A percentile compares a stretch with the other conserved stretches of the same genome.
Conservation (phyloP, 2,888 invertebrate genomes). For the Standfussiana lucernea region DNA sequence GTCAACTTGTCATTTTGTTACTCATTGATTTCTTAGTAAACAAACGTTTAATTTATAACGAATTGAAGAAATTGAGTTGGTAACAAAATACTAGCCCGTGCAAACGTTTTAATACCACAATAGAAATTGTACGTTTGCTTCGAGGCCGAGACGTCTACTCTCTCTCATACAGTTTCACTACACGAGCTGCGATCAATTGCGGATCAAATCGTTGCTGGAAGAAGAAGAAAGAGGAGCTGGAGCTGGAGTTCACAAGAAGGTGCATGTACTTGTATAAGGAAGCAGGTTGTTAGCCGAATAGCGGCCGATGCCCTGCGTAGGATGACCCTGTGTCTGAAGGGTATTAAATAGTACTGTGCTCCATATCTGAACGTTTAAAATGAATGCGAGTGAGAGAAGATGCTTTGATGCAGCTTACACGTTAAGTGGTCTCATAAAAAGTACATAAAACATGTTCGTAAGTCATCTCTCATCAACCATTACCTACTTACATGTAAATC, state of each 20-base stretch:
- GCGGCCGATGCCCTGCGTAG: slow-evolving; percentile 85
- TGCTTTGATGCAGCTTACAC: not conserved
- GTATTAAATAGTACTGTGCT: slow-evolving; percentile 63
- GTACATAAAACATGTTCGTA: slow-evolving; percentile 9
- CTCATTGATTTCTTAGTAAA: slow-evolving; percentile 1
- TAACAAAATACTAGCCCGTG: not conserved
- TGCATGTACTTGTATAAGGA: slow-evolving; percentile 72
- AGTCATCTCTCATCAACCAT: slow-evolving; percentile 9
- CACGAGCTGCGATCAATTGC: slow-evolving; percentile 33
- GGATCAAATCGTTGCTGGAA: slow-evolving; percentile 39
- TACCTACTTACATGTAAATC: slow-evolving; percentile 21
- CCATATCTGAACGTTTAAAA: slow-evolving; percentile 49
- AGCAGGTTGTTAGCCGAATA: slow-evolving; percentile 76
- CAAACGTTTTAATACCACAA: slow-evolving; percentile 4
- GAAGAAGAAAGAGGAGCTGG: too few relatives aligned
- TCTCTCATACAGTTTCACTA: slow-evolving; percentile 38
- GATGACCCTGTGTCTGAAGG: slow-evolving; percentile 81
- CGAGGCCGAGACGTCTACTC: slow-evolving; percentile 9
- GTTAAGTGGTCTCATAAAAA: slow-evolving; percentile 17
- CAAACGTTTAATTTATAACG: not conserved
- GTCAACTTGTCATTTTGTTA: slow-evolving; percentile 19
- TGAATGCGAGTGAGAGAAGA: slow-evolving; percentile 26
- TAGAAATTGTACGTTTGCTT: slow-evolving; percentile 7
- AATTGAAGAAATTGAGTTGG: not conserved
- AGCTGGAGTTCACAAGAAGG: slow-evolving; percentile 68